Evolutionary conservation across 23 tunicate genomes (phyloP).

Genomic region (Oikopleura dioica): DNA sequence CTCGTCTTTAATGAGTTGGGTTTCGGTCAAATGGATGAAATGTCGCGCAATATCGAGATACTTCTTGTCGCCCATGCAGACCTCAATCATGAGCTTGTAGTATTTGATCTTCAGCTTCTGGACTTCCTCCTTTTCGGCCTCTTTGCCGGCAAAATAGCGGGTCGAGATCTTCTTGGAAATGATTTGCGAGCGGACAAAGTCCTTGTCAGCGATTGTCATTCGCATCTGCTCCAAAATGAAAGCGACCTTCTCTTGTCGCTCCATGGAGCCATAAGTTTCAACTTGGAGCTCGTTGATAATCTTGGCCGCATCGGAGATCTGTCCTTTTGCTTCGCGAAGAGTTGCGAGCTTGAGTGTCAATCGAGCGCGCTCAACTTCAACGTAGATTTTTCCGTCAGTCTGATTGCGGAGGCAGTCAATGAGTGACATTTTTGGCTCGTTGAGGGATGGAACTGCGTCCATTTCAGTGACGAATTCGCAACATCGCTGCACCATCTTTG

Average conservation of each 20-base stretch:
- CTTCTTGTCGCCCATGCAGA: slow-evolving; percentile 28
- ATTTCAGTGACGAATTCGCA: slow-evolving; percentile 27
- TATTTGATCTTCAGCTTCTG: slow-evolving; percentile 41
- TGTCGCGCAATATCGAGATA: slow-evolving; percentile 59
- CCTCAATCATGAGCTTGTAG: slow-evolving; percentile 84
- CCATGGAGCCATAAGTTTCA: slow-evolving; percentile 92
- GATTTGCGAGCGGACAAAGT: slow-evolving; percentile 63
- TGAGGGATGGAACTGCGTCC: slow-evolving; percentile 46
- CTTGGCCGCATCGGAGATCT: slow-evolving; percentile 16
- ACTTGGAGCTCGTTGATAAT: slow-evolving; percentile 16
- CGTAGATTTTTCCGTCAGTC: slow-evolving; percentile 85
- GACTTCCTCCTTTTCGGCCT: slow-evolving; percentile 31
- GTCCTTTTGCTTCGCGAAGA: slow-evolving; percentile 46
- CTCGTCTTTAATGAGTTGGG: slow-evolving; percentile 43
- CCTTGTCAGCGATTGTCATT: slow-evolving; percentile 64
- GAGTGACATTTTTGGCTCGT: slow-evolving; percentile 33
- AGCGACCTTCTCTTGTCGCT: slow-evolving; percentile 71
- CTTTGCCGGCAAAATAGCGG: slow-evolving; percentile 31
- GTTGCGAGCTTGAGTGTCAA: slow-evolving; percentile 54
- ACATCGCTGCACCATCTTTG: slow-evolving; percentile 84
- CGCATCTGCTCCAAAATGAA: slow-evolving; percentile 92
- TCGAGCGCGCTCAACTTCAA: slow-evolving; percentile 78
- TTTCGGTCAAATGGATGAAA: slow-evolving; percentile 53
- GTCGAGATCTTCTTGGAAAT: slow-evolving; percentile 76
- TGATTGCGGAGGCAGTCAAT: slow-evolving; percentile 58